Percentiles rank a stretch among this genome's conserved stretches.
Conservation (phyloP, 2,797 vertebrate genomes). For the Acipenser oxyrinchus region DNA sequence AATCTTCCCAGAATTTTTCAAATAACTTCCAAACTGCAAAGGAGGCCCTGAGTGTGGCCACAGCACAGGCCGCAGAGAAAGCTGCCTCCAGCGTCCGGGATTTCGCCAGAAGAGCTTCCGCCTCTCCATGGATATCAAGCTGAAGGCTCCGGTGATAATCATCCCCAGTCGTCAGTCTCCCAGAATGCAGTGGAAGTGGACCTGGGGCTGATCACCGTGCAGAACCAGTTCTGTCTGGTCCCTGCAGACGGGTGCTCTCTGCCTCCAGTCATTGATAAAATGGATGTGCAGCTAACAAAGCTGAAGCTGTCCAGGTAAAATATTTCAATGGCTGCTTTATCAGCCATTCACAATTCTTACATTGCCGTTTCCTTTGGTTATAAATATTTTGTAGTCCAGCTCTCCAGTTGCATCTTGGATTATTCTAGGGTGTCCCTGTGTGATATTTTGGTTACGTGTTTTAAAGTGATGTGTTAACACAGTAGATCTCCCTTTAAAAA, state of each 20-base stretch:
- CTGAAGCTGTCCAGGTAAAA: conserved; percentile 81
- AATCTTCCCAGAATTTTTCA: conserved; percentile 58
- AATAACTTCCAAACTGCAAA: conserved; percentile 53
- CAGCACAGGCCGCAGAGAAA: conserved; percentile 33
- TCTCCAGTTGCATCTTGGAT: no score
- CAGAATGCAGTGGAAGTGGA: no score
- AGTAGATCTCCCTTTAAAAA: no score
- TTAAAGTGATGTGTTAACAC: no score
- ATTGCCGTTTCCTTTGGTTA: no score
- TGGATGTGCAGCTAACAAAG: conserved; percentile 76
- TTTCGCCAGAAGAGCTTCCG: conserved; percentile 28
- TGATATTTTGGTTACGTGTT: no score
- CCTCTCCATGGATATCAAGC: no score
- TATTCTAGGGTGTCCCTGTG: no score
- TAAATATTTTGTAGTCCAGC: no score
- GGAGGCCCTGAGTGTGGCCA: no score
- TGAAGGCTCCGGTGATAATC: no score
- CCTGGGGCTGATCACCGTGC: conserved; percentile 35
- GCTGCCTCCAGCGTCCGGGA: conserved; percentile 66
- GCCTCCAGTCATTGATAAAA: conserved; percentile 78
- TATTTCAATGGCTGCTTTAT: neutral
- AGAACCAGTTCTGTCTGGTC: conserved; percentile 65
- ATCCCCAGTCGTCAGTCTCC: no score
- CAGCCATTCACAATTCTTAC: neutral
- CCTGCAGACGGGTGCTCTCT: conserved; percentile 53